Evolutionary conservation across 2,888 invertebrate genomes (phyloP).

Genomic region (Meliscaeva auricollis): DNA sequence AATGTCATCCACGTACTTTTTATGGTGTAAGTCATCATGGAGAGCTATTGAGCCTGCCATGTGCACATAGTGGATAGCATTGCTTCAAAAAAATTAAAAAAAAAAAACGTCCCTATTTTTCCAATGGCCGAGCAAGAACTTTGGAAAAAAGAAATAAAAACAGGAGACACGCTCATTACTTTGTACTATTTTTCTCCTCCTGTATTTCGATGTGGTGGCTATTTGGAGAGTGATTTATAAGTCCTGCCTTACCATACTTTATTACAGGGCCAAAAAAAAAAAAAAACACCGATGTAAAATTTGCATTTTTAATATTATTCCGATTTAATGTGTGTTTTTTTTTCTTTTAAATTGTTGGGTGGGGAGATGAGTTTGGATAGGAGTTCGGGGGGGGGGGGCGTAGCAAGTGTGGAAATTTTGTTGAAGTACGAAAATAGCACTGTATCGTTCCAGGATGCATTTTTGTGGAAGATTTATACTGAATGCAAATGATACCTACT

Average conservation of each 20-base stretch:
- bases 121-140: slow-evolving; percentile 47
- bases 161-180: slow-evolving; percentile 65
- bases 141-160: slow-evolving; percentile 23
- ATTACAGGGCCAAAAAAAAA: slow-evolving; percentile 21
- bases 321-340: slow-evolving; percentile 31
- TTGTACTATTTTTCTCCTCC: slow-evolving; percentile 60
- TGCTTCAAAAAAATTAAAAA: slow-evolving; percentile 7
- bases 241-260: slow-evolving; percentile 37
- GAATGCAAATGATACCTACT: slow-evolving; percentile 31
- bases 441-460: slow-evolving; percentile 41
- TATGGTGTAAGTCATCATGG: slow-evolving; percentile 44
- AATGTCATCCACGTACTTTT: slow-evolving; percentile 63
- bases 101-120: too few relatives aligned
- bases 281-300: slow-evolving; percentile 61
- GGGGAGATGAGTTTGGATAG: too few relatives aligned
- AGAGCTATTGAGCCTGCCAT: slow-evolving; percentile 49
- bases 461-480: slow-evolving; percentile 34
- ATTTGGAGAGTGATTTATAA: slow-evolving; percentile 73
- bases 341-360: not conserved
- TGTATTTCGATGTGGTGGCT: slow-evolving; percentile 31
- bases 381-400: not conserved
- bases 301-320: slow-evolving; percentile 73
- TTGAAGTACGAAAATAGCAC: slow-evolving; percentile 21
- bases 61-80: slow-evolving; percentile 18
- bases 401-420: not conserved